Conservation (phyloP, 2,797 vertebrate genomes). For the Lacerta viridis region DNA sequence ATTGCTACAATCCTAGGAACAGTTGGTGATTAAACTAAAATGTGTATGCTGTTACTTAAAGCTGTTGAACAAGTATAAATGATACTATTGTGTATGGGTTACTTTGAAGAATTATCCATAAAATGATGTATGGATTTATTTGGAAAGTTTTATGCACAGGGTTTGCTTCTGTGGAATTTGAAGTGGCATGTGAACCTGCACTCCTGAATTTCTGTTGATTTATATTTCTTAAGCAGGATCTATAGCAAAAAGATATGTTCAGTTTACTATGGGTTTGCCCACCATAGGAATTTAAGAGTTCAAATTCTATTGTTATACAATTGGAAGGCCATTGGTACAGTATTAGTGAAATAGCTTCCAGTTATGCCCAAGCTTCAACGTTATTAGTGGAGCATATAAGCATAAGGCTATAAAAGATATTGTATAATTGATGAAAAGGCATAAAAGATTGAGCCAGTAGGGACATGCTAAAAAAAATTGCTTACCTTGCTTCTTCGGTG, state of each 20-base stretch:
- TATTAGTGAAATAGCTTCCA: not conserved
- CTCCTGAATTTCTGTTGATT: not conserved
- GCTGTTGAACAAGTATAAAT: not conserved
- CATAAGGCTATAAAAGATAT: not conserved
- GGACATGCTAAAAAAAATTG: not conserved
- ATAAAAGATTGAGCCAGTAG: not conserved
- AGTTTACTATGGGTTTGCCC: not conserved
- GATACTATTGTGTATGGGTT: not conserved
- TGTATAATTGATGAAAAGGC: not conserved
- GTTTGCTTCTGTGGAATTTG: not conserved
- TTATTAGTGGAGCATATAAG: not conserved
- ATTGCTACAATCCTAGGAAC: not conserved
- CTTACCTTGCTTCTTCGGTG: not conserved
- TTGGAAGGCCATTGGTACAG: not conserved
- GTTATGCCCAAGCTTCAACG: not conserved
- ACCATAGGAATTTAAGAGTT: not conserved
- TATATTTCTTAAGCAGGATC: not conserved
- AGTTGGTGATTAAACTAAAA: not conserved
- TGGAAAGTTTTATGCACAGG: not conserved
- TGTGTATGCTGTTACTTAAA: not conserved
- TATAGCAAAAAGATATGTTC: not conserved
- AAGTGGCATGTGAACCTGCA: too few relatives aligned
- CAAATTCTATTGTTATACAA: not conserved
- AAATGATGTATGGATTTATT: not conserved
- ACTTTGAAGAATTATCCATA: not conserved